Conservation (phyloP, 2,888 invertebrate genomes). For the Troilus luridus region DNA sequence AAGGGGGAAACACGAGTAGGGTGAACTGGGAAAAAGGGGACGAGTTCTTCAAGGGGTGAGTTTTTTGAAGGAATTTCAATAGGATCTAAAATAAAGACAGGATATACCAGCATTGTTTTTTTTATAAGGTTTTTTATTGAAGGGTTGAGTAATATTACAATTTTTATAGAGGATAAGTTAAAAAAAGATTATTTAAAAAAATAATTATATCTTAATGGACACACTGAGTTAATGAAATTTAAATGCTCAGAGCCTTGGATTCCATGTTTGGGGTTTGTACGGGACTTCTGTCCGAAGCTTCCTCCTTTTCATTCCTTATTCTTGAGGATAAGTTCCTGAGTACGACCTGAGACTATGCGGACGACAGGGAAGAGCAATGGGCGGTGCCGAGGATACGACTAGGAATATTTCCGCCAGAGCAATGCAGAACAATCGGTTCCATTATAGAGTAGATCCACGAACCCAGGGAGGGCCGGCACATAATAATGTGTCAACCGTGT, state of each 20-base stretch:
- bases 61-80: constrained; percentile 3
- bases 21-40: not conserved
- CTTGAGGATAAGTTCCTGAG: not conserved
- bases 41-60: not conserved
- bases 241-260: too few species aligned
- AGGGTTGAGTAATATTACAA: not conserved
- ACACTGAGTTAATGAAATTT: too few species aligned
- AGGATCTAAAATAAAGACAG: not conserved
- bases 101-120: not conserved
- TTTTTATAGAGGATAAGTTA: not conserved
- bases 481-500: constrained; percentile 58
- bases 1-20: not conserved
- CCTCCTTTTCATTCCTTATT: not conserved
- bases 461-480: not conserved
- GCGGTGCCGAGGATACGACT: not conserved
- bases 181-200: too few species aligned
- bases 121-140: not conserved
- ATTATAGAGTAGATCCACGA: constrained; percentile 44
- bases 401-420: constrained; percentile 36
- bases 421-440: constrained; percentile 35
- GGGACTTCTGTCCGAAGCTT: too few species aligned
- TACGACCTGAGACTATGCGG: not conserved
- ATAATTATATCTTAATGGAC: too few species aligned
- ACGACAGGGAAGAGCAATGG: not conserved
- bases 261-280: too few species aligned